Base-by-base conservation (phyloP, 1,140 invertebrate species). In the Antheraea pernyi region DNA sequence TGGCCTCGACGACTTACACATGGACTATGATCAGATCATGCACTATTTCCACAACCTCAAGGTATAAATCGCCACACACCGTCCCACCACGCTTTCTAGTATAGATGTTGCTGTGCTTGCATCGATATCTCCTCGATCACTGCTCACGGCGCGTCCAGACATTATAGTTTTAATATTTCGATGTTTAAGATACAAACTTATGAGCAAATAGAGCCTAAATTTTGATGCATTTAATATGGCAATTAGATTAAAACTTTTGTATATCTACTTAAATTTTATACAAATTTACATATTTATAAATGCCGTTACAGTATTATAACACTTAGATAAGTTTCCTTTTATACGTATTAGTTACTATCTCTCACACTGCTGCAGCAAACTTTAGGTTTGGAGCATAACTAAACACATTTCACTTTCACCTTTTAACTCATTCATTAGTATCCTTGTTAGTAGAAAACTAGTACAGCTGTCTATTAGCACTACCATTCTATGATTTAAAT, bases 21-120 rank as follows among this genome's bases (percentile, higher is more conserved):
- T 99, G 97, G 97, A 99, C 88, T 99, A 99, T 91, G 97, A 99
- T 84, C 97, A 99, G 94, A 97, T 99, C 85, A 98, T 98, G 97
- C 96, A 98, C 83, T 98, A 99, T 93, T 99, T 99, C 94, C 97
- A 98, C 92, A 99, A 98, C 94, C 94, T 99, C 80, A 99, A 99
- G 94, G 98, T 95, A 93, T 96, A 92, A 95, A 85, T 72, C 70
- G 74, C 74, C 78, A 77, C 75, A 70, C 80, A 78, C 84, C 83
- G 83, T 82, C 82, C 82, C 84, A 78, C 79, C 85, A 84, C 78
- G 89, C 87, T 89, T 53, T 91, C 83, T 91, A 91, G 85, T 79
- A 74, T 90, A 90, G 85, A 82, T 84, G 80, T 89, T 85, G 87
- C 87, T 86, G 81, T 83, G 85, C 85, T 89, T 86, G 76, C 80